phyloP scores from a whole-genome alignment of 1,140 invertebrate genomes.

The Caerostris extrusa region DNA sequence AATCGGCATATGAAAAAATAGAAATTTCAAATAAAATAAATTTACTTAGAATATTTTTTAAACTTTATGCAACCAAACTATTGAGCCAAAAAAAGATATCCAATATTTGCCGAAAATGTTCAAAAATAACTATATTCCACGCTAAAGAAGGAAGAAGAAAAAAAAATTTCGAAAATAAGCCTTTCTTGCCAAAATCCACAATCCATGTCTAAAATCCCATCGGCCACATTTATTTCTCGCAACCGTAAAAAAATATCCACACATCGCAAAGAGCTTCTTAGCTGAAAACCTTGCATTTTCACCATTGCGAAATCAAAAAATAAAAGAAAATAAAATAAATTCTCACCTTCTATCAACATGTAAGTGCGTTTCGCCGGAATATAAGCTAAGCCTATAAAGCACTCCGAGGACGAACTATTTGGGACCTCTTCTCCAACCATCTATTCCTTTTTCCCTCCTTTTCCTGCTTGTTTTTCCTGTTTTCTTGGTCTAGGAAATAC shows the following conservation, averaged over 20 bases:
- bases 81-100: too few species aligned
- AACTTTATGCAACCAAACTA: too few species aligned
- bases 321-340: slow-evolving; percentile 48
- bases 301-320: slow-evolving; percentile 15
- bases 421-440: slow-evolving; percentile 12
- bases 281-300: not conserved
- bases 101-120: too few species aligned
- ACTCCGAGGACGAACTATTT: slow-evolving; percentile 49
- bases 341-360: slow-evolving; percentile 15
- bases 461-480: not conserved
- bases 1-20: too few species aligned
- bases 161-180: not conserved
- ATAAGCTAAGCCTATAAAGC: slow-evolving; percentile 24
- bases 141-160: not conserved
- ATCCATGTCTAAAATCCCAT: not conserved
- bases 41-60: too few species aligned
- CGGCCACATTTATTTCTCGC: not conserved
- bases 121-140: not conserved
- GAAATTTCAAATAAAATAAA: too few species aligned
- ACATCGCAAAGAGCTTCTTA: slow-evolving; percentile 21
- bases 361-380: slow-evolving; percentile 39
- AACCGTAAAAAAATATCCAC: not conserved
- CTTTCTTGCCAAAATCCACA: not conserved
- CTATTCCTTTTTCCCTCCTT: not conserved
- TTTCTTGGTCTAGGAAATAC: not conserved